A percentile compares a stretch with the other conserved stretches of the same genome.
phyloP scores from a whole-genome alignment of 2,797 vertebrate species.

The Gallinago nigripennis region DNA sequence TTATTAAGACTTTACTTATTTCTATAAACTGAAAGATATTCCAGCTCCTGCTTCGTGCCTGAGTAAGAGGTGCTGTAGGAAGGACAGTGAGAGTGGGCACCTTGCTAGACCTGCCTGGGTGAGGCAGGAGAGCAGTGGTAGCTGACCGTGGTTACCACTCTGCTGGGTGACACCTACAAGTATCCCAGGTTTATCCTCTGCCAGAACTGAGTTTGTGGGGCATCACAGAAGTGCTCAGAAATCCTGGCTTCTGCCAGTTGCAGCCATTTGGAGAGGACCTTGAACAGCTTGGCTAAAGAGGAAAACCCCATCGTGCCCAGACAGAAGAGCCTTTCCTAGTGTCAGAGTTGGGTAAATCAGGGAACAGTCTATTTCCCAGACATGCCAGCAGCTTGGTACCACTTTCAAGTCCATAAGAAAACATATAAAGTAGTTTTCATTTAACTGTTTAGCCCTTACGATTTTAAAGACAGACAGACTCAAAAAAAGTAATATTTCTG shows the following conservation, averaged over 20 bases:
- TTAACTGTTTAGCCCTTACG: not conserved
- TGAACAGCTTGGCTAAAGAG: not conserved
- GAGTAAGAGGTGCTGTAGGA: not conserved
- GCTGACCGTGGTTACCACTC: not conserved
- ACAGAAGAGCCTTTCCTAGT: not conserved
- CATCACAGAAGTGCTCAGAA: not conserved
- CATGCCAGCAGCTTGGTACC: not conserved
- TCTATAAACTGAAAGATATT: not conserved
- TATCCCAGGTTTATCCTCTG: not conserved
- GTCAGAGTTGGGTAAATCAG: not conserved
- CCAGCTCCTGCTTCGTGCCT: not conserved
- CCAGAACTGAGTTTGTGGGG: not conserved
- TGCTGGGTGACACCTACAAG: not conserved
- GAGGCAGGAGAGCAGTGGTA: not conserved
- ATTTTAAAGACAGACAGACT: not conserved
- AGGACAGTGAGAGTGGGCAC: not conserved
- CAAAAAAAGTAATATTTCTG: not conserved
- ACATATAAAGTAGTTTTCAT: not conserved
- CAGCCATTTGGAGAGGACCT: not conserved
- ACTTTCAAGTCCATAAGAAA: not conserved
- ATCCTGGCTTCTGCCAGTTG: not conserved
- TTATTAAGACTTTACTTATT: not conserved
- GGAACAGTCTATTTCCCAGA: not conserved
- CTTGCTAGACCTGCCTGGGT: not conserved
- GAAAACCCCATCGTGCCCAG: not conserved